These are phyloP conservation scores for Phoeniculus purpureus DNA, from an alignment of 2,797 vertebrate genomes.

Conservation along the genomic window DNA sequence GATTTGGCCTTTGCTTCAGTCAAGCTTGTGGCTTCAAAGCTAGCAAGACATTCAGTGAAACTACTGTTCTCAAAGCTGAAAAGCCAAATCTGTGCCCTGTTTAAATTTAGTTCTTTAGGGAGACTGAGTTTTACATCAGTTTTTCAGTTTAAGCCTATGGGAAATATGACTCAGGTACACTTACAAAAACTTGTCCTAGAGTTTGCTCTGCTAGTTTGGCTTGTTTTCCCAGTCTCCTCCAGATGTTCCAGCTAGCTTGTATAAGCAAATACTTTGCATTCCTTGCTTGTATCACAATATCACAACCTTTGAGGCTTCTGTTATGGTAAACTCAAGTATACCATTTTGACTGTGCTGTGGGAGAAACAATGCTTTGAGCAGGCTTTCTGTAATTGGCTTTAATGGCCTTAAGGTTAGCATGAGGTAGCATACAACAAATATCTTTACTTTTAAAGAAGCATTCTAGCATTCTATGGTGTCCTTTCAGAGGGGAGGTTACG, in stretches of 20 bases:
- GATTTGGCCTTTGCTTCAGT: neutral
- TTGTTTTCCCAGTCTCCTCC: neutral
- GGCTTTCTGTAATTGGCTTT: neutral
- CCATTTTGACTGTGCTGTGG: neutral
- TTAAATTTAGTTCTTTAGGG: neutral
- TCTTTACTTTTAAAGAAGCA: too few relatives aligned
- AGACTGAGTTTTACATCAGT: neutral
- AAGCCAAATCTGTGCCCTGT: neutral
- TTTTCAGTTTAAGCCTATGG: neutral
- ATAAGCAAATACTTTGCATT: neutral
- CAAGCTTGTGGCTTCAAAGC: neutral
- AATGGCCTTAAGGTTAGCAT: neutral
- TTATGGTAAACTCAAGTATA: fast-evolving
- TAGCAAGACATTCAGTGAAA: neutral
- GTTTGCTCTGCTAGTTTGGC: neutral
- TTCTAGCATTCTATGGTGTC: neutral
- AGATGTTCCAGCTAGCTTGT: neutral
- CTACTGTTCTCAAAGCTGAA: neutral
- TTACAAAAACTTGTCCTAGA: neutral
- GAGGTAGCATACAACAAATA: neutral
- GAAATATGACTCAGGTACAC: neutral
- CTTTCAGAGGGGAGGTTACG: neutral
- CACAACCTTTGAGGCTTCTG: neutral
- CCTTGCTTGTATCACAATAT: neutral
- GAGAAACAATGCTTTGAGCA: neutral